Evolutionary conservation across 2,888 invertebrate species (phyloP).

Genomic region (Celastrina argiolus): DNA sequence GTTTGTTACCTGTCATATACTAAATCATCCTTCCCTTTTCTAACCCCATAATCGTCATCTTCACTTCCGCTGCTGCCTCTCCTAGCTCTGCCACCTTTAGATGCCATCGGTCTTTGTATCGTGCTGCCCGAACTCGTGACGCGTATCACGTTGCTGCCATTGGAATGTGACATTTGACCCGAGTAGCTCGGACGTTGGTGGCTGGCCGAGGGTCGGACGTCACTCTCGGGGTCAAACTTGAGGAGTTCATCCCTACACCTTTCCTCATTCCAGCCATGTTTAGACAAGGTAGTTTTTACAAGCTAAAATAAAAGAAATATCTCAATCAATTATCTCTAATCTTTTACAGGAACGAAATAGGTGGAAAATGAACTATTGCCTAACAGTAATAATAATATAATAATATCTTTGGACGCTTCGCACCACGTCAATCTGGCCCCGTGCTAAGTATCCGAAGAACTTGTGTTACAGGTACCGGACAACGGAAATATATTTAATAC

Average conservation of each 20-base stretch:
- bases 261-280: slow-evolving; percentile 77
- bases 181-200: slow-evolving; percentile 49
- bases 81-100: slow-evolving; percentile 62
- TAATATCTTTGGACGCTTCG: no score
- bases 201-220: slow-evolving; percentile 46
- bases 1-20: slow-evolving; percentile 81
- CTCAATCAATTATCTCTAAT: not conserved
- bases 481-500: no score
- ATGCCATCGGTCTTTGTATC: slow-evolving; percentile 42
- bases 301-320: slow-evolving; percentile 51
- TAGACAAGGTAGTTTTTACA: slow-evolving; percentile 73
- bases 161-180: slow-evolving; percentile 39
- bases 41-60: slow-evolving; percentile 78
- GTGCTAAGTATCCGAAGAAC: no score
- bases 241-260: slow-evolving; percentile 74
- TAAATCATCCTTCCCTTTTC: slow-evolving; percentile 78
- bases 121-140: slow-evolving; percentile 47
- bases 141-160: slow-evolving; percentile 42
- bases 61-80: slow-evolving; percentile 77
- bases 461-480: no score
- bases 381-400: no score
- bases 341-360: not conserved
- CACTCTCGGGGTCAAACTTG: slow-evolving; percentile 66
- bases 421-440: no score
- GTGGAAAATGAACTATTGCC: no score